A percentile compares a stretch with the other conserved stretches of the same genome.
phyloP scores from a whole-genome alignment of 2,888 invertebrate genomes.

The Mallateleia sp. region DNA sequence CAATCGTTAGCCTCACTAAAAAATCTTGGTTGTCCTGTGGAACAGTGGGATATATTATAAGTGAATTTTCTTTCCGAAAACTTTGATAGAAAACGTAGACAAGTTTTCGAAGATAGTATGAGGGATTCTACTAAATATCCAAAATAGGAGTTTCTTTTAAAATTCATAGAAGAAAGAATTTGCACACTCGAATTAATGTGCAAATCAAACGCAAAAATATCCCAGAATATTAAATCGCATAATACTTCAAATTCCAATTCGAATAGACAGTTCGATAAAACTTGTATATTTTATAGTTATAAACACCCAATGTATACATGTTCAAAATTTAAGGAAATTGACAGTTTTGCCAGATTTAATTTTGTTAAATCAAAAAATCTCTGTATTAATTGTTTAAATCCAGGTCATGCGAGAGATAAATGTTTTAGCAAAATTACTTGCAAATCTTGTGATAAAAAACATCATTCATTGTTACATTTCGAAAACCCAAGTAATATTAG shows the following conservation, averaged over 20 bases:
- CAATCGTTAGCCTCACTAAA: neutral
- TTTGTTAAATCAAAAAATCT: neutral
- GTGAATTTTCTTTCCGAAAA: constrained; percentile 1
- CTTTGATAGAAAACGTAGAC: neutral
- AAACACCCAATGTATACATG: too few species aligned
- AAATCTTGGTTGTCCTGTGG: constrained; percentile 6
- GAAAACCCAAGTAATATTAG: too few species aligned
- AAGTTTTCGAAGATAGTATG: neutral
- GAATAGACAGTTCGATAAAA: too few species aligned
- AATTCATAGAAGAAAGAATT: constrained; percentile 10
- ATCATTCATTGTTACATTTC: too few species aligned
- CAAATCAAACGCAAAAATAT: too few species aligned
- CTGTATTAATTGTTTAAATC: neutral
- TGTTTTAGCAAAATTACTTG: neutral
- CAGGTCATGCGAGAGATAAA: neutral
- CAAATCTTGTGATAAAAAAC: too few species aligned
- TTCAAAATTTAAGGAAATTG: too few species aligned
- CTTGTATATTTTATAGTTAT: too few species aligned
- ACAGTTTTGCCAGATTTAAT: neutral
- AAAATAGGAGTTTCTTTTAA: neutral
- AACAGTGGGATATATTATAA: constrained; percentile 12
- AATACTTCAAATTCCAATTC: too few species aligned
- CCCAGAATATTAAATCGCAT: too few species aligned
- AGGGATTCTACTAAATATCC: neutral
- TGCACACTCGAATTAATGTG: neutral